Conservation (phyloP, 2,797 vertebrate species). For the Fundulus diaphanus region DNA sequence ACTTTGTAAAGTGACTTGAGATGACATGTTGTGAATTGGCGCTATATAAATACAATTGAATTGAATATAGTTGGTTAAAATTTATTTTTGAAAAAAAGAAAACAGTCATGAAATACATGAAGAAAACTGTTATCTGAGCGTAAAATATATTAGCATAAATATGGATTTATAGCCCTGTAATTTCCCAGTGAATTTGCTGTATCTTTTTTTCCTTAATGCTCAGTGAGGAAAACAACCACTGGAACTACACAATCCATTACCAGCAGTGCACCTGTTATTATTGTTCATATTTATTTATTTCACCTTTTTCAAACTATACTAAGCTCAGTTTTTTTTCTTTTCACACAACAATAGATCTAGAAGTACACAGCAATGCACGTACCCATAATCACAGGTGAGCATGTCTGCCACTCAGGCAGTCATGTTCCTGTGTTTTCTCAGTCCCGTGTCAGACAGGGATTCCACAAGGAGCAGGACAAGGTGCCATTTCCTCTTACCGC, state of each 20-base stretch:
- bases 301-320: neutral
- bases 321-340: neutral
- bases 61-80: too few species aligned
- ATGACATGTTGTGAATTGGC: too few species aligned
- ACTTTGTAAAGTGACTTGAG: too few species aligned
- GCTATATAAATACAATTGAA: too few species aligned
- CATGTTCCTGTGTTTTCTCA: slow-evolving; percentile 60
- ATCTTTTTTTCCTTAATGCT: neutral
- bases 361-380: neutral
- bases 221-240: neutral
- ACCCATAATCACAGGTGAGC: slow-evolving; percentile 38
- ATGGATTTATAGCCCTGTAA: too few species aligned
- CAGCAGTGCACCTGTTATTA: too few species aligned
- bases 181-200: too few species aligned
- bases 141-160: too few species aligned
- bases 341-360: neutral
- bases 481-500: slow-evolving; percentile 57
- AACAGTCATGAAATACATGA: too few species aligned
- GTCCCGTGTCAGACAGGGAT: slow-evolving; percentile 59
- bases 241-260: neutral
- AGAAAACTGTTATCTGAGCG: too few species aligned
- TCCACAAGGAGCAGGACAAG: slow-evolving; percentile 56
- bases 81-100: too few species aligned
- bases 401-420: slow-evolving; percentile 16
- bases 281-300: too few species aligned